Evolutionary conservation across 2,113 vertebrate species (phyloP).

Genomic region (Erpornis zantholeuca): DNA sequence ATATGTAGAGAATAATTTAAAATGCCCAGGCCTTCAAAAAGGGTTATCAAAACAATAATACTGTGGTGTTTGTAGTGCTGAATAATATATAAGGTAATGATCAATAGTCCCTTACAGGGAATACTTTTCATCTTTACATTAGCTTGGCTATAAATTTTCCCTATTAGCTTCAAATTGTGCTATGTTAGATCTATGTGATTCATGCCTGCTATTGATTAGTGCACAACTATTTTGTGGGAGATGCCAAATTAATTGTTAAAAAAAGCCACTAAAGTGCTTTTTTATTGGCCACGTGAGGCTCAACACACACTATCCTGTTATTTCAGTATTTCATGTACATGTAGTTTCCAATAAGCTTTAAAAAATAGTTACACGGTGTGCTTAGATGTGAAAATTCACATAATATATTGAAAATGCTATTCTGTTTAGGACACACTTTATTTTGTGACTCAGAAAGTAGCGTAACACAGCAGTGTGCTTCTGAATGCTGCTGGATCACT

Average conservation of each 20-base stretch:
- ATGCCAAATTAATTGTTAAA: constrained; percentile 72
- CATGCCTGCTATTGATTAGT: constrained; percentile 45
- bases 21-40: not conserved
- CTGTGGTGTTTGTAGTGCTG: constrained; percentile 30
- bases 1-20: constrained; percentile 6
- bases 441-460: not conserved
- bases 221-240: constrained; percentile 50
- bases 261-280: constrained; percentile 69
- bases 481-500: not conserved
- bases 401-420: not conserved
- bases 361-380: not conserved
- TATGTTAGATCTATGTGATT: constrained; percentile 46
- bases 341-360: constrained; percentile 43
- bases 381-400: not conserved
- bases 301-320: not conserved
- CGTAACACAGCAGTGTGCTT: not conserved
- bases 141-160: constrained; percentile 29
- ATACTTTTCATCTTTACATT: constrained; percentile 38
- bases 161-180: constrained; percentile 20
- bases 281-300: constrained; percentile 63
- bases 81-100: constrained; percentile 46
- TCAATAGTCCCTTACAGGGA: constrained; percentile 41
- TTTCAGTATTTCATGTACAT: constrained; percentile 47
- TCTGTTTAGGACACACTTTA: not conserved
- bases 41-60: constrained; percentile 4